Percentiles rank a stretch among this genome's conserved stretches.
Evolutionary conservation across 2,888 invertebrate species (phyloP).

Genomic region (Bimastos eiseni): DNA sequence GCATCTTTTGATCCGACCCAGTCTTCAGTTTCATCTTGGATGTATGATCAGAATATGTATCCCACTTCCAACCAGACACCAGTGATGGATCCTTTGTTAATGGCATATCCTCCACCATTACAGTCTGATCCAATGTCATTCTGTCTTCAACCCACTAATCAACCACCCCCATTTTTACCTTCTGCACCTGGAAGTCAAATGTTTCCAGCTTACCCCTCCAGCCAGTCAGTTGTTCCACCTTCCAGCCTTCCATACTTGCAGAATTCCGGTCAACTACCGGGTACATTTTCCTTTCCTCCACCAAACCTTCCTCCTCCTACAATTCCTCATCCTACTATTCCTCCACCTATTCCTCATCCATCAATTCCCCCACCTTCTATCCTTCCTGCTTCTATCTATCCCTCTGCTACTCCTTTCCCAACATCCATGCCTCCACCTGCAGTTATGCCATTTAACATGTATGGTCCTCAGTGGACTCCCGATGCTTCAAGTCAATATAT

Average conservation of each 20-base stretch:
- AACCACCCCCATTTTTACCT: conserved; percentile 9
- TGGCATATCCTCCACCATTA: conserved; percentile 5
- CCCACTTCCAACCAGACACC: not conserved
- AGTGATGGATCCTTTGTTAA: not conserved
- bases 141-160: conserved; percentile 16
- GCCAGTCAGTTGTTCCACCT: not conserved
- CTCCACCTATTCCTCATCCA: not conserved
- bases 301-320: not conserved
- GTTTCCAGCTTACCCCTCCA: conserved; percentile 7
- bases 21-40: conserved; percentile 17
- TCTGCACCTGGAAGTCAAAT: not conserved
- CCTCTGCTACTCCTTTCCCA: conserved; percentile 13
- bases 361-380: not conserved
- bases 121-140: conserved; percentile 6
- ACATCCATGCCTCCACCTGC: conserved; percentile 20
- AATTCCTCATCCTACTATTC: not conserved
- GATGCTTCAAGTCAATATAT: not conserved
- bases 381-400: not conserved
- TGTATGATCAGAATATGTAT: conserved; percentile 22
- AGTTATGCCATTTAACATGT: not conserved
- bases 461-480: not conserved
- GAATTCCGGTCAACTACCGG: not conserved
- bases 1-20: not conserved
- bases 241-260: not conserved
- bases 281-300: conserved; percentile 9